Evolutionary conservation across 2,888 invertebrate species (phyloP), one percentile per base, ranked within the genome.

Genomic region (Aphrophora alni): DNA sequence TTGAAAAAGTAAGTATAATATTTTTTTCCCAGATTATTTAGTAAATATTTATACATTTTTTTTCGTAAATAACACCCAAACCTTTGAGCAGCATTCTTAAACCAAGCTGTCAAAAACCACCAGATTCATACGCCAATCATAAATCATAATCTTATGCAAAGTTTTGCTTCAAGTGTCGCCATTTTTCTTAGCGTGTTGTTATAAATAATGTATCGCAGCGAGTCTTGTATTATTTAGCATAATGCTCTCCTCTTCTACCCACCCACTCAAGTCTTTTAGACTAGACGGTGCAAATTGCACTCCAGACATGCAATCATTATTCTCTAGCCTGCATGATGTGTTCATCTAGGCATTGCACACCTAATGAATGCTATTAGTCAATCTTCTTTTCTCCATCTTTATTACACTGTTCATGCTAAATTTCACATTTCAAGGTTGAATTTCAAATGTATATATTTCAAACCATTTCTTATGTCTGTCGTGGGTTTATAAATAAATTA

Each of bases 301-400:
- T 59, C 21, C 21, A 59, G 59, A 59, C 59, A 59, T 59, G 59
- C 59, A 59, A 59, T 59, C 59, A 59, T 59, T 59, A 59, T 59
- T 59, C 59, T 59, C 59, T 59, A 59, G 38, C 77, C 27, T 27
- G 28, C 27, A 77, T 77, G 68, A 68, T 77, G 77, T 77, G 77
- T 77, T 71, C 38, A 68, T 68, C 70, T 69, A 59, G n/a, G 12
- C 59, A 59, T 59, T 59, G 59, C 59, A 59, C n/a, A 21, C 27
- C 70, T 77, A 71, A 71, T 71, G 71, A 71, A 70, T 71, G 44
- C 77, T 38, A 71, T 77, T 77, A 71, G 70, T 71, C 71, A 71
- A 77, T 77, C 70, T 71, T 77, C 38, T 70, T 4, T 59, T 59
- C 59, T 3, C 59, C 59, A 21, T n/a, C 59, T 21, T 59, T 59